A percentile compares a stretch with the other conserved stretches of the same genome.
phyloP scores from a whole-genome alignment of 2,113 vertebrate species.

The Peromyscus leucopus region DNA sequence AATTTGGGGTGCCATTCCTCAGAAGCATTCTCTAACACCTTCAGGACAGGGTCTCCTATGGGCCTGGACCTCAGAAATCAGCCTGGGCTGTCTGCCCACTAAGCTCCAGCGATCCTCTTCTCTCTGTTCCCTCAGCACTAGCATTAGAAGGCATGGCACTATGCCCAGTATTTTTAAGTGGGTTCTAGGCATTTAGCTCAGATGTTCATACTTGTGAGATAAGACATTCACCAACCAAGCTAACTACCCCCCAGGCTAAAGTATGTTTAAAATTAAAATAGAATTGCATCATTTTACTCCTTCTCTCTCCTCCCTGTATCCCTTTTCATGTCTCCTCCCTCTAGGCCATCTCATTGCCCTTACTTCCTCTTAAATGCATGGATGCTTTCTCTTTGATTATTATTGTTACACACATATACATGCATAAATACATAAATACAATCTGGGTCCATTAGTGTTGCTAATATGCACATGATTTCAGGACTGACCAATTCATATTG shows the following conservation, averaged over 20 bases:
- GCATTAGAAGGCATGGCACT: neutral
- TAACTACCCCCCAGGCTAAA: neutral
- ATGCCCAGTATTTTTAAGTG: neutral
- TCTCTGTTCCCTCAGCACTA: neutral
- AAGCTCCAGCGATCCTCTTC: too few species aligned
- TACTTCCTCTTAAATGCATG: neutral
- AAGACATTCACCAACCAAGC: neutral
- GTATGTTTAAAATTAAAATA: neutral
- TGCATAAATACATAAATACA: neutral
- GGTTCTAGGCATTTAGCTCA: neutral
- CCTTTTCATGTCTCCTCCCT: neutral
- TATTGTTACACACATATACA: neutral
- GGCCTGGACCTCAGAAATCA: neutral
- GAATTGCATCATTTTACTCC: neutral
- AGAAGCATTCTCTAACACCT: neutral
- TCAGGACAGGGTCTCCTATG: neutral
- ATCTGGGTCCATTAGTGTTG: neutral
- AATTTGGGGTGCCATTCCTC: neutral
- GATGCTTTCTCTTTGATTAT: neutral
- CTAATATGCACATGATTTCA: neutral
- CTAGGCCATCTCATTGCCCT: neutral
- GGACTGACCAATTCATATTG: neutral
- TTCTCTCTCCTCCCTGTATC: neutral
- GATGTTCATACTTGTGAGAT: neutral
- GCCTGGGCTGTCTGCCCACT: neutral